A percentile compares a stretch with the other conserved stretches of the same genome.
These are phyloP conservation scores for Paramormyrops hopkinsi DNA, from an alignment of 2,797 vertebrate genomes.

Conservation along the genomic window DNA sequence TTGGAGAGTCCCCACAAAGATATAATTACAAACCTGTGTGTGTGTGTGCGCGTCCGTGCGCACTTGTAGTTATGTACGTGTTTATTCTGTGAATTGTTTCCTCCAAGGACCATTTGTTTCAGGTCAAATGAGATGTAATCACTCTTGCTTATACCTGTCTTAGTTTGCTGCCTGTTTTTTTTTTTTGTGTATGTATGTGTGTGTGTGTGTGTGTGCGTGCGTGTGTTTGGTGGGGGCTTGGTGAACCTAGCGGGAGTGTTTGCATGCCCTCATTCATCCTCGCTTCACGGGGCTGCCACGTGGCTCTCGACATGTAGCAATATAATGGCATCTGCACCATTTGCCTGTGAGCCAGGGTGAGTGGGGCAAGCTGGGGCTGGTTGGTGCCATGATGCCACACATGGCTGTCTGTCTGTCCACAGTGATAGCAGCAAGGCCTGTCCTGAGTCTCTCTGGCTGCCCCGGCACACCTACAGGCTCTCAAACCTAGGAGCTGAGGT, in stretches of 20 bases:
- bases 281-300: not conserved
- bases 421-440: not conserved
- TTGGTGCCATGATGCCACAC: not conserved
- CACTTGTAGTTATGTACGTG: not conserved
- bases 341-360: not conserved
- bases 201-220: not conserved
- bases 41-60: not conserved
- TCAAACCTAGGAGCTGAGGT: not conserved
- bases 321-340: not conserved
- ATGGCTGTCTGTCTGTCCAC: not conserved
- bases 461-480: not conserved
- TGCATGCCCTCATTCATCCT: not conserved
- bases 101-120: not conserved
- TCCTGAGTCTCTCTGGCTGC: not conserved
- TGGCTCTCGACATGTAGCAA: not conserved
- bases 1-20: not conserved
- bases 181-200: too few relatives aligned
- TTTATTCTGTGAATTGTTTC: not conserved
- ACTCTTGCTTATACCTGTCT: conserved; percentile 19
- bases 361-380: not conserved
- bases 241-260: not conserved
- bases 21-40: not conserved
- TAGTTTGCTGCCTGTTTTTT: not conserved
- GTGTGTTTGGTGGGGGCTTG: not conserved
- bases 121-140: conserved; percentile 15